A percentile compares a stretch with the other conserved stretches of the same genome.
Conservation (phyloP, 1,140 invertebrate genomes). For the Bombus ignitus region DNA sequence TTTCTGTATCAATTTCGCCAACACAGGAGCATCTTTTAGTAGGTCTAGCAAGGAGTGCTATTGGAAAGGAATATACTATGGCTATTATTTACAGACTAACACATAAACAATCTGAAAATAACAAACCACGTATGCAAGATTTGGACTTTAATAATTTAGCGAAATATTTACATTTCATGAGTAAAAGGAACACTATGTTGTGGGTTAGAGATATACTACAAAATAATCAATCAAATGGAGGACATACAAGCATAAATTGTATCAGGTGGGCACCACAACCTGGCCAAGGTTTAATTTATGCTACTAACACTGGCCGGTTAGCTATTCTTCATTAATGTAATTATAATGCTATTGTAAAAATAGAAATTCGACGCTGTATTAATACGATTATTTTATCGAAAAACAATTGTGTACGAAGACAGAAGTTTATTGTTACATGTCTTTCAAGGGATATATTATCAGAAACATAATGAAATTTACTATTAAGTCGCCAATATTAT, state of each 20-base stretch:
- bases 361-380: slow-evolving; percentile 33
- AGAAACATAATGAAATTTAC: not conserved
- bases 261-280: slow-evolving; percentile 91
- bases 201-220: slow-evolving; percentile 86
- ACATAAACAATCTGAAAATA: slow-evolving; percentile 62
- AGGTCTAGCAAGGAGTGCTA: slow-evolving; percentile 87
- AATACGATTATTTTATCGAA: not conserved
- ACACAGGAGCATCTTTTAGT: slow-evolving; percentile 90
- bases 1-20: slow-evolving; percentile 92
- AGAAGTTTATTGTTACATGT: not conserved
- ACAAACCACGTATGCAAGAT: slow-evolving; percentile 45
- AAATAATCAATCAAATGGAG: slow-evolving; percentile 83
- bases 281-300: slow-evolving; percentile 92
- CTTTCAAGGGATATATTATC: not conserved
- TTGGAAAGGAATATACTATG: slow-evolving; percentile 82
- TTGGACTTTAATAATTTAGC: slow-evolving; percentile 54
- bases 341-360: slow-evolving; percentile 14
- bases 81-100: slow-evolving; percentile 86
- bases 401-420: not conserved
- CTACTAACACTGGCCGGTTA: slow-evolving; percentile 92
- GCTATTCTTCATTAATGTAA: slow-evolving; percentile 84
- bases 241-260: slow-evolving; percentile 90
- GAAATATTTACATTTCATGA: slow-evolving; percentile 60
- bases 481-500: not conserved
- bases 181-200: slow-evolving; percentile 80